Base-by-base conservation (phyloP, 2,888 invertebrate species). In the Operophtera brumata region DNA sequence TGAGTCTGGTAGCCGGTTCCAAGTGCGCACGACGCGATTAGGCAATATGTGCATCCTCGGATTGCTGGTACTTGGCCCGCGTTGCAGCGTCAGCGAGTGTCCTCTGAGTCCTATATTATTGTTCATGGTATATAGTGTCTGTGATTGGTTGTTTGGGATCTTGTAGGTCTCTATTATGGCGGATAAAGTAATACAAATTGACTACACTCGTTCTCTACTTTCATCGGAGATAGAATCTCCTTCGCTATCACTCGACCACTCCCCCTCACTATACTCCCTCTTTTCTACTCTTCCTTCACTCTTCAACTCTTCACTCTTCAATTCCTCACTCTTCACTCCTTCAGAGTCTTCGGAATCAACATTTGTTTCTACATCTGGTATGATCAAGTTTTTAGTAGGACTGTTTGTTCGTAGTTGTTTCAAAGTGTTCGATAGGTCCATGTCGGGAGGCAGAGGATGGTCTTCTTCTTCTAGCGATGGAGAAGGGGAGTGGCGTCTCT, bases 171-270 rank as follows among this genome's bases (percentile, higher is more conserved):
- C n/a, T n/a, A n/a, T n/a, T 11, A 6, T 11, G 12, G 35, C 4
- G 35, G n/a, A 3, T 35, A 11, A 6, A 37, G 14, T 14, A 2
- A 14, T 6, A 37, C 6, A 37, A n/a, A 20, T 20, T 4, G 6
- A 36, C 6, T 14, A 43, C 6, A 30, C 7, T 34, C 34, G 5
- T 44, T 49, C 41, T 7, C n/a, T 39, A 37, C 45, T 52, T 1
- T 12, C 45, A n/a, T 53, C 52, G 0, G 52, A 42, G n/a, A 11
- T 26, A 0, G 87, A 87, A 50, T 84, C 83, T 0, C 65, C 78
- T 35, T 80, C 82, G 41, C 80, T 86, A 47, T 89, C 87, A 57
- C 85, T 87, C 1, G 88, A 88, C 89, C 89, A 89, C 75, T 90
- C 90, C 8, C 90, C 90, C 55, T 90, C 90, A 41, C 89, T 89